Base-by-base conservation (phyloP, 2,797 vertebrate genomes). In the Catharus ustulatus region DNA sequence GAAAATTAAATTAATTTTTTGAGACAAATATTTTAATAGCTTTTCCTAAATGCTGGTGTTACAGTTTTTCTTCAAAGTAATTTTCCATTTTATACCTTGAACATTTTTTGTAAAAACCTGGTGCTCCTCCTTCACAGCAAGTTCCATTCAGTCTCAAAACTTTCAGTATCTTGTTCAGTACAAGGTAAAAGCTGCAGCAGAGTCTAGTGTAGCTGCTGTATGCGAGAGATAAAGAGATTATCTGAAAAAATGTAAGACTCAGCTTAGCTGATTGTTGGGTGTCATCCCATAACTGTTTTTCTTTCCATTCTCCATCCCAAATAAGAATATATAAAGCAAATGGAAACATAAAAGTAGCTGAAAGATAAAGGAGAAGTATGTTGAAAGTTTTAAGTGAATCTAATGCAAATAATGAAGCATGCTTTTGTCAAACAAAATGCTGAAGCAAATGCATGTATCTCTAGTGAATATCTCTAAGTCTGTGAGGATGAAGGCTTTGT, bases 241-340 rank as follows among this genome's bases (percentile, higher is more conserved):
- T 85, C 86, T 81, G 13, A 66, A 89, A 87, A 67, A 72, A 86
- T 20, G 8, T 55, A 84, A 72, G 24, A 82, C 68, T 23, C 69
- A 74, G 59, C 13, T 93, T 85, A 95, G 78, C 49, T 87, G 94
- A 92, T 88, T 84, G 48, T 78, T 94, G 34, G 71, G 72, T 91
- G 30, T 87, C 75, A 84, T 94, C 58, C 78, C 36, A 79, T 80
- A 95, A 74, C 26, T 74, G 69, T 89, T 91, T 92, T 64, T 4
- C 68, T 95, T 95, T 48, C 59, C 49, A 30, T 87, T 93, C 42
- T 87, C 57, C 57, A 80, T 29, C 64, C 24, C 57, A 49, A 83
- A 90, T 67, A 66, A 74, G 54, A 66, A 52, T 16, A 51, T 34
- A 52, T 36, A 74, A 88, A 77, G 16, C 26, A 93, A 85, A 82